Conservation (phyloP, 2,888 invertebrate genomes). For the Drosophila picticornis region DNA sequence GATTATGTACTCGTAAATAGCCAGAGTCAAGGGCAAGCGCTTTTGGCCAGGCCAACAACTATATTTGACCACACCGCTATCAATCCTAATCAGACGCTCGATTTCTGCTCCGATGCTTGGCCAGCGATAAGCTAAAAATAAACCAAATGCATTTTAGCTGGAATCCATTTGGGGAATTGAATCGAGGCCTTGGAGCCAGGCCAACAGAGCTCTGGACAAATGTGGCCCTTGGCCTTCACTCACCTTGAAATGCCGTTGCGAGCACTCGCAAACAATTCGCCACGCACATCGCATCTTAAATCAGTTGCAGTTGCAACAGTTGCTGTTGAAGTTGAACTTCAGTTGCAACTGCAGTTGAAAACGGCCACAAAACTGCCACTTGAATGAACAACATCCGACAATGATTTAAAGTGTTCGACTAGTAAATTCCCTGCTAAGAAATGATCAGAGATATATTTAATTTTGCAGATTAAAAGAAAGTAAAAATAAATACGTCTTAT, state of each 20-base stretch:
- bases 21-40: slow-evolving; percentile 43
- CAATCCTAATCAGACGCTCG: slow-evolving; percentile 70
- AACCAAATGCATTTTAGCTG: slow-evolving; percentile 52
- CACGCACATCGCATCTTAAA: slow-evolving; percentile 55
- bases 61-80: slow-evolving; percentile 53
- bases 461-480: not conserved
- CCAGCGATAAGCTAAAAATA: slow-evolving; percentile 67
- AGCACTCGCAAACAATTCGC: slow-evolving; percentile 32
- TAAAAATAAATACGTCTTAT: not conserved
- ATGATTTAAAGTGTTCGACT: not conserved
- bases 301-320: slow-evolving; percentile 49
- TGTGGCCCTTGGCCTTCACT: slow-evolving; percentile 85
- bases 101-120: slow-evolving; percentile 39
- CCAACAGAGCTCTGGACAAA: slow-evolving; percentile 62
- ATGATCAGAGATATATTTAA: not conserved
- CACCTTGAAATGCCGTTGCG: slow-evolving; percentile 83
- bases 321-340: slow-evolving; percentile 35
- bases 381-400: slow-evolving; percentile 26
- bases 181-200: slow-evolving; percentile 43
- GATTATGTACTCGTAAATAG: slow-evolving; percentile 16
- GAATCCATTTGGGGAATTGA: slow-evolving; percentile 26
- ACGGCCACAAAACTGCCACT: slow-evolving; percentile 21
- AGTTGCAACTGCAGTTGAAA: slow-evolving; percentile 34
- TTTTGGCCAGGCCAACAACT: slow-evolving; percentile 27
- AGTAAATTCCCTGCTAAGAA: not conserved